phyloP scores from a whole-genome alignment of 2,797 vertebrate species.

The Gymnoscopelus braueri region DNA sequence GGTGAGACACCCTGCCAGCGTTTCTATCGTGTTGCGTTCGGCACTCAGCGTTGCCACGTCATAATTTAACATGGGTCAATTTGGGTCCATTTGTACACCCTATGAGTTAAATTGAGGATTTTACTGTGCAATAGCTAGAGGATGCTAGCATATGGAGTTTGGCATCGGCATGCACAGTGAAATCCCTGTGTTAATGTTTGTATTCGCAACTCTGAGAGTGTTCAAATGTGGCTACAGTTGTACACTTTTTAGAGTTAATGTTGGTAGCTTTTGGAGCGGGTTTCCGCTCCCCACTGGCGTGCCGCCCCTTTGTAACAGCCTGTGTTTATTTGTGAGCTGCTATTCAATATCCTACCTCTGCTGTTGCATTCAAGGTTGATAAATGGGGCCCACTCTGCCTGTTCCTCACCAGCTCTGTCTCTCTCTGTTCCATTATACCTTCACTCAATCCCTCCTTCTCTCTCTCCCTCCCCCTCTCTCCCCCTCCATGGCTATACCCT shows the following conservation, averaged over 20 bases:
- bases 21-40: conserved; percentile 35
- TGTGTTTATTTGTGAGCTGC: conserved; percentile 49
- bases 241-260: too few species aligned
- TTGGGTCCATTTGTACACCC: not conserved
- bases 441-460: not conserved
- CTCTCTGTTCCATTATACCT: not conserved
- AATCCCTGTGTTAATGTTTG: too few species aligned
- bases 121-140: too few species aligned
- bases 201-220: not conserved
- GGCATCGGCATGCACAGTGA: too few species aligned
- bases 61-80: too few species aligned
- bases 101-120: not conserved
- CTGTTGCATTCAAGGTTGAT: conserved; percentile 53
- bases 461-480: conserved; percentile 12
- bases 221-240: not conserved
- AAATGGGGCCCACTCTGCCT: conserved; percentile 57
- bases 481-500: not conserved
- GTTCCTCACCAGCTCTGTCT: conserved; percentile 37
- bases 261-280: not conserved
- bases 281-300: conserved; percentile 24
- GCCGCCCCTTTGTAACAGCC: conserved; percentile 33
- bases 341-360: conserved; percentile 55
- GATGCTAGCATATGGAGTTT: too few species aligned
- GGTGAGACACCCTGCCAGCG: conserved; percentile 56
- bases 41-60: too few species aligned